phyloP scores from a whole-genome alignment of 2,113 vertebrate species.

The Lonchura striata region DNA sequence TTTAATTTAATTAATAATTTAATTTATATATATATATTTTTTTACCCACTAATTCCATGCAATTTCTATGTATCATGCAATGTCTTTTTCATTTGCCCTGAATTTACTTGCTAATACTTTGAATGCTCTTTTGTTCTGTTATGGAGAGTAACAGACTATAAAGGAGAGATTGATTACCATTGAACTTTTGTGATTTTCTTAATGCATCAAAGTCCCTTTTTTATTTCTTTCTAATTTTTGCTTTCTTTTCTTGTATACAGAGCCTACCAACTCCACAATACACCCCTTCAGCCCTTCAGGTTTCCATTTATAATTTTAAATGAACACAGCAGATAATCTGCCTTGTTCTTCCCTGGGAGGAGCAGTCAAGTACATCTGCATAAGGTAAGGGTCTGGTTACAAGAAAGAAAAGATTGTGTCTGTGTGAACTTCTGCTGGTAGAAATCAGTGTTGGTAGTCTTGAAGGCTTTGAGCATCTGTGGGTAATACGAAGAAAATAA shows the following conservation, averaged over 20 bases:
- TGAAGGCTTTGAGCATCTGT: not conserved
- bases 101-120: not conserved
- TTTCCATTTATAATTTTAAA: not conserved
- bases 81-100: not conserved
- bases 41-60: not conserved
- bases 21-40: slow-evolving; percentile 42
- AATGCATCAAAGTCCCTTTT: not conserved
- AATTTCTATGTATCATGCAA: not conserved
- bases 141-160: not conserved
- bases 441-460: not conserved
- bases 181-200: not conserved
- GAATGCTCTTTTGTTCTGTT: not conserved
- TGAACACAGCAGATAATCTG: not conserved
- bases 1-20: not conserved
- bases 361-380: not conserved
- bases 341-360: not conserved
- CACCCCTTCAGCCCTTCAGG: not conserved
- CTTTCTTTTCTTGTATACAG: not conserved
- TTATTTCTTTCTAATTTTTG: not conserved
- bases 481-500: not conserved
- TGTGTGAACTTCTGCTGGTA: not conserved
- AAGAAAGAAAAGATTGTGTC: not conserved
- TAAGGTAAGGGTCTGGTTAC: not conserved
- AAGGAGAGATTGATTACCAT: not conserved
- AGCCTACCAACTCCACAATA: not conserved